Evolutionary conservation across 2,797 vertebrate species (phyloP), one percentile per base, ranked within the genome.

Genomic region (Diceros bicornis): DNA sequence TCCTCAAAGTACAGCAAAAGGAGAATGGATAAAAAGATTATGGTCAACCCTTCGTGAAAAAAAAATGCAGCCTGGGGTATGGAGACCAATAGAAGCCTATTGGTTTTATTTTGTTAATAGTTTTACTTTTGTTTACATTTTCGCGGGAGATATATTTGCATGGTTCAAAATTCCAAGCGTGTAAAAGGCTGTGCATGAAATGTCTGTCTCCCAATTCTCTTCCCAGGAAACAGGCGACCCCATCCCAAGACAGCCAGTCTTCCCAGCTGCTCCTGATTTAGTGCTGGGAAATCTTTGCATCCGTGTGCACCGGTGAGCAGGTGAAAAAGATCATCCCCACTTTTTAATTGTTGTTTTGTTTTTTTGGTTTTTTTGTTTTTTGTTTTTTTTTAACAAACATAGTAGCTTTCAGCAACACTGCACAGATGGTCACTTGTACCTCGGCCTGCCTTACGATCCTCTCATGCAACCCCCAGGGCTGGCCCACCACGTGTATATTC

Each of bases 361-460:
- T n/a, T n/a, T n/a, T n/a, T n/a, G n/a, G n/a, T 47, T 47, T 27
- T 37, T 47, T 50, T 18, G 41, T 62, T 62, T 61, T 47, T 47
- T 27, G 37, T 47, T 50, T 18, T 41, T 62, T 62, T 61, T 61
- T 21, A 29, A 83, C 18, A 21, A 68, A 6, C 57, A 29, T 3
- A 52, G 69, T 29, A 37, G 25, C 37, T 37, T 71, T 50, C 23
- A 41, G 32, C 17, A 50, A 69, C 14, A n/a, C 7, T 23, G 57
- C 34, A 14, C 23, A 21, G 23, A 62, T 23, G 29, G 37, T 66
- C 23, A 66, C 47, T 32, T 91, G 75, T 34, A 4, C 32, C 32
- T 41, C 7, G 25, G 57, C 12, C 29, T 6, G 0, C 29, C 18
- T 8, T 12, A 37, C 0, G 2, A 7, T 29, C 34, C 37, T 47